Conservation (phyloP, 2,888 invertebrate genomes). For the Amiota communis region DNA sequence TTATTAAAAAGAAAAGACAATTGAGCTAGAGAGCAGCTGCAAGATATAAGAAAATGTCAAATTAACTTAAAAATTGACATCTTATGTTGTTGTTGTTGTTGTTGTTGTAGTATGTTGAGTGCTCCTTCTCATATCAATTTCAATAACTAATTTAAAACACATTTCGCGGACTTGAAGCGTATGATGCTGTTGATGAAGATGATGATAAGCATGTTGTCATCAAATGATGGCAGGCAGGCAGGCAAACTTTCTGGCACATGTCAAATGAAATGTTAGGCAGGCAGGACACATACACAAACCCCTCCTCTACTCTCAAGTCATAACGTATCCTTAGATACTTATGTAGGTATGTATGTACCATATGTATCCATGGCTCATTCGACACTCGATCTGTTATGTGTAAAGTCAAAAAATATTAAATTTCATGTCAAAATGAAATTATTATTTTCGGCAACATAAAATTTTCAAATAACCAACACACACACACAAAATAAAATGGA, state of each 20-base stretch:
- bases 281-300: neutral
- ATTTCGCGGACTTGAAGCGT: neutral
- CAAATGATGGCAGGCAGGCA: neutral
- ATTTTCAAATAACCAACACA: neutral
- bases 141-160: constrained; percentile 7
- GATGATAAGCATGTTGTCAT: neutral
- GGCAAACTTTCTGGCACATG: neutral
- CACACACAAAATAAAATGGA: too few relatives aligned
- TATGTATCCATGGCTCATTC: neutral
- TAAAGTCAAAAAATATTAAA: constrained; percentile 26
- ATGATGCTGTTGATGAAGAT: neutral
- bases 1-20: neutral
- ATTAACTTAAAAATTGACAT: too few relatives aligned
- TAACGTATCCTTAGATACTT: too few relatives aligned
- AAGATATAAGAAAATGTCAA: too few relatives aligned
- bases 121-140: neutral
- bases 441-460: constrained; percentile 31
- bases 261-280: neutral
- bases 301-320: neutral
- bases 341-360: neutral
- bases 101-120: too few relatives aligned
- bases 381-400: neutral
- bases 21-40: too few relatives aligned
- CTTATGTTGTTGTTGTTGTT: too few relatives aligned
- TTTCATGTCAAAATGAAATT: constrained; percentile 44